A percentile compares a stretch with the other conserved stretches of the same genome.
These are phyloP conservation scores for Lytechinus pictus DNA, from an alignment of 35 echinoderm and acorn worm species.

Conservation along the genomic window DNA sequence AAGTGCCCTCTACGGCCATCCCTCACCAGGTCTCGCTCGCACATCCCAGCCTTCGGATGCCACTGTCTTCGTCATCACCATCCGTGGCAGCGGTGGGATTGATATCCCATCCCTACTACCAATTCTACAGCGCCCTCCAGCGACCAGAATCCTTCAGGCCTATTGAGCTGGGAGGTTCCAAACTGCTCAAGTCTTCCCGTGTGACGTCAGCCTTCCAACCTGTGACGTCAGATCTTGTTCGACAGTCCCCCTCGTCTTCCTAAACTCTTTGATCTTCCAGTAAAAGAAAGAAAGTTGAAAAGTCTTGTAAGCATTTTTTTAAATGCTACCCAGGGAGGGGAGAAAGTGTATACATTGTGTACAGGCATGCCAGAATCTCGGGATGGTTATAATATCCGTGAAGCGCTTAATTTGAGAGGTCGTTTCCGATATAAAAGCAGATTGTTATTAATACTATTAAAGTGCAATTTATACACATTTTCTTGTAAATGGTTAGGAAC, in stretches of 20 bases:
- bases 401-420: no score
- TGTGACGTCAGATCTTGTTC: constrained; percentile 6
- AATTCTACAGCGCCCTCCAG: constrained; percentile 57
- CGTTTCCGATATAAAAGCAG: no score
- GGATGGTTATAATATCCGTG: no score
- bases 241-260: not conserved
- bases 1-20: constrained; percentile 52
- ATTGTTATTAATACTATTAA: no score
- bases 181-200: constrained; percentile 44
- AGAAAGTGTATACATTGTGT: no score
- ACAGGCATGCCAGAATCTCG: no score
- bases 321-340: no score
- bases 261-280: not conserved
- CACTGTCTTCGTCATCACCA: constrained; percentile 10
- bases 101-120: constrained; percentile 74
- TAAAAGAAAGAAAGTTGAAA: not conserved
- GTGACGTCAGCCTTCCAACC: constrained; percentile 57
- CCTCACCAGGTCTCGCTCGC: not conserved
- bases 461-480: no score
- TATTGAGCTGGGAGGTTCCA: constrained; percentile 54
- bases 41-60: not conserved
- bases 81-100: constrained; percentile 43
- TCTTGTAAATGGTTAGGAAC: no score
- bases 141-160: constrained; percentile 68
- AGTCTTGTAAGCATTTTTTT: no score